Evolutionary conservation across 2,797 vertebrate genomes (phyloP), one percentile per base, ranked within the genome.

Genomic region (Graptemys geographica): DNA sequence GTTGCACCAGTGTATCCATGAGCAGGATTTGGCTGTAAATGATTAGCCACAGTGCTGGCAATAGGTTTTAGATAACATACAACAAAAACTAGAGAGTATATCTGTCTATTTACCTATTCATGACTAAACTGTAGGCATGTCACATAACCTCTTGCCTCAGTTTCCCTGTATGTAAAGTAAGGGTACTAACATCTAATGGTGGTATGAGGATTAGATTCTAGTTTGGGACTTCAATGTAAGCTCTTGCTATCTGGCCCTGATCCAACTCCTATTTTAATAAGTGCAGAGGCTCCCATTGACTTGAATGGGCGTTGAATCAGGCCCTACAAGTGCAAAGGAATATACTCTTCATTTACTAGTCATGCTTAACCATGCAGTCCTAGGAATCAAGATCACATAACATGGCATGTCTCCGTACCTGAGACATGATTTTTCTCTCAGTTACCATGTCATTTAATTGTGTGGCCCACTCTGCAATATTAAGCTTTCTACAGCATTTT

Each of bases 161-260:
- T 83, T 94, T 87, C 21, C 37, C 37, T 79, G 11, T 12, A 49
- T 13, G 18, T 23, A 25, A 80, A 52, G 51, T 74, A 59, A 37
- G 8, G 23, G 23, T 55, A 84, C 28, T 44, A 31, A 44, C 4
- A 83, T 2, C 0, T 0, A 1, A 0, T 28, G 11, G 0, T 3
- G 41, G 49, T 94, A 82, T 0, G 1, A 87, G 74, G 0, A 74
- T 74, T 41, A 25, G 12, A 44, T 44, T 74, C 72, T 74, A 41
- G 37, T 44, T 44, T 44, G 25, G 12, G 37, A 0, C 72, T 89
- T 41, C 0, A 0, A 19, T 57, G 65, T n/a, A n/a, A 86, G 74
- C 51, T 89, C n/a, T 57, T 57, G 51, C 74, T 92, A 41, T 0
- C 0, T 11, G 18, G 28, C 79, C 21, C 25, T 28, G 19, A 80